A percentile compares a stretch with the other conserved stretches of the same genome.
These are phyloP conservation scores for Smutsia temminckii DNA, from an alignment of 2,797 vertebrate species.

Conservation along the genomic window DNA sequence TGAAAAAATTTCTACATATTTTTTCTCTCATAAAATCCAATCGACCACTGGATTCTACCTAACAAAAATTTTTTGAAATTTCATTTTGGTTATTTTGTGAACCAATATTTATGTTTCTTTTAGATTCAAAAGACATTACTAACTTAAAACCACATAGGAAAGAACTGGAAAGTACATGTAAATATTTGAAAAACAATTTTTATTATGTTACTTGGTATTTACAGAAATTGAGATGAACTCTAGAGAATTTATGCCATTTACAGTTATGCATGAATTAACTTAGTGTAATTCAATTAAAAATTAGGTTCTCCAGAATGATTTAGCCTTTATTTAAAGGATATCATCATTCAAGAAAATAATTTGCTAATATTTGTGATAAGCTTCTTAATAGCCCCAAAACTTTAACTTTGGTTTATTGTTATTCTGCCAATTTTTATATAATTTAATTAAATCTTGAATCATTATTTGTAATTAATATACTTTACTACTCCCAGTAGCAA, in stretches of 20 bases:
- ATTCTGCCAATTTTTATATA: background rate
- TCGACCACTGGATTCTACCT: background rate
- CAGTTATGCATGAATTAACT: background rate
- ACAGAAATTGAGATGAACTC: background rate
- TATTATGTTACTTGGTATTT: background rate
- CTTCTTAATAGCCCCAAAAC: background rate
- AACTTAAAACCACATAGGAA: background rate
- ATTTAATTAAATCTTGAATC: constrained; percentile 21
- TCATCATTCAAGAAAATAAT: background rate
- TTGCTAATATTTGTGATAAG: background rate
- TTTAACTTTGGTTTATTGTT: constrained; percentile 24
- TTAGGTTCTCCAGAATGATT: background rate
- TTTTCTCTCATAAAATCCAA: background rate
- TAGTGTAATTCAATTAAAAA: background rate
- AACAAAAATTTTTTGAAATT: background rate
- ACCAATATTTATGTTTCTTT: background rate
- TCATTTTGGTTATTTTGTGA: background rate
- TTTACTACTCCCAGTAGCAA: background rate
- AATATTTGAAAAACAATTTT: background rate
- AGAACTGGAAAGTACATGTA: background rate
- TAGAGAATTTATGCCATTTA: constrained; percentile 51
- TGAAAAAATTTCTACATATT: background rate
- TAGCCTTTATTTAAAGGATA: background rate
- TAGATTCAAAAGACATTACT: background rate
- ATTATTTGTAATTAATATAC: background rate